Conservation (phyloP, 2,113 vertebrate species). For the Percina caprodes region DNA sequence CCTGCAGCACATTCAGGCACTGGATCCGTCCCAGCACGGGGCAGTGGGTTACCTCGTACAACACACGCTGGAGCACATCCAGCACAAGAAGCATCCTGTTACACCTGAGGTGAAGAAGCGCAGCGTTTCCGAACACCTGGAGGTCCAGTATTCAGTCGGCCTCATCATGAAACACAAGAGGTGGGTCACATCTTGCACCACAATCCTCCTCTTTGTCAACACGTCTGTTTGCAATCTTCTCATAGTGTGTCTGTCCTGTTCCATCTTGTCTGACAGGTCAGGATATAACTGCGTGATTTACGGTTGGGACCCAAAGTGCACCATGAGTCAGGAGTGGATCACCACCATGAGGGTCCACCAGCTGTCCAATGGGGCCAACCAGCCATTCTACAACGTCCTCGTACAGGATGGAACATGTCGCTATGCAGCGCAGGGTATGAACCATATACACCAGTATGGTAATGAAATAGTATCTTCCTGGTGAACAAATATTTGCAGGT, state of each 20-base stretch:
- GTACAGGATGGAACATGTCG: constrained; percentile 96
- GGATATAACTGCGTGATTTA: constrained; percentile 97
- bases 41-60: constrained; percentile 96
- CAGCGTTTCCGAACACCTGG: constrained; percentile 89
- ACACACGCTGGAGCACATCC: constrained; percentile 96
- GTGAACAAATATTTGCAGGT: background rate
- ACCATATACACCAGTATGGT: background rate
- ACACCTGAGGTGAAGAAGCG: constrained; percentile 91
- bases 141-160: constrained; percentile 92
- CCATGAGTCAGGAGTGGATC: constrained; percentile 98
- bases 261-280: constrained; percentile 79
- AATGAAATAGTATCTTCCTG: background rate
- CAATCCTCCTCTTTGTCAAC: fast-evolving
- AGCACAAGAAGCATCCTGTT: constrained; percentile 91
- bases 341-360: constrained; percentile 96
- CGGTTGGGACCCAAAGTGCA: constrained; percentile 97
- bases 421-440: constrained; percentile 93
- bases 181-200: constrained; percentile 67
- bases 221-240: background rate
- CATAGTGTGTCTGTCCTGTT: background rate
- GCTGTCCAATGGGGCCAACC: constrained; percentile 90
- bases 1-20: constrained; percentile 95
- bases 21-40: constrained; percentile 96
- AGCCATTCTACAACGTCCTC: constrained; percentile 97
- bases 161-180: constrained; percentile 98